phyloP scores from a whole-genome alignment of 1,140 invertebrate genomes.

The Ptiloglossa arizonensis region DNA sequence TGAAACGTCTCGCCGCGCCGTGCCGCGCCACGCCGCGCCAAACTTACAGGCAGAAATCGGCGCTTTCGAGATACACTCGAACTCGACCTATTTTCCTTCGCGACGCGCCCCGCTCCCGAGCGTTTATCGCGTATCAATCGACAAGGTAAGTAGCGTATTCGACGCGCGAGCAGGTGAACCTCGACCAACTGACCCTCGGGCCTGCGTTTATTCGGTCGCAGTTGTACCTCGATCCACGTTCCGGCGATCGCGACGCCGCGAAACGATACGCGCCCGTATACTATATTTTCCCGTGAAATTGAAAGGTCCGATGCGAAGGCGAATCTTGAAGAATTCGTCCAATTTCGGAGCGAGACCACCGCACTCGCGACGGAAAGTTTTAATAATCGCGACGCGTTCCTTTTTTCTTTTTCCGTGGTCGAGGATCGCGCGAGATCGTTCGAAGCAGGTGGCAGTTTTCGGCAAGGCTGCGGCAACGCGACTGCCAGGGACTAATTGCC shows the following conservation, averaged over 20 bases:
- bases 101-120: slow-evolving; percentile 18
- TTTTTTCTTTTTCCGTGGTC: background rate
- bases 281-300: background rate
- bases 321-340: background rate
- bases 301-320: background rate
- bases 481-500: slow-evolving; percentile 63
- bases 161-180: slow-evolving; percentile 47
- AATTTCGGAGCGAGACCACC: background rate
- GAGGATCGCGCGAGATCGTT: background rate
- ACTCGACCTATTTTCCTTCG: slow-evolving; percentile 32
- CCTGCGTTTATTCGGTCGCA: slow-evolving; percentile 38
- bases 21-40: background rate
- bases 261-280: background rate
- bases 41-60: slow-evolving; percentile 20
- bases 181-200: slow-evolving; percentile 2
- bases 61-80: slow-evolving; percentile 30
- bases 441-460: slow-evolving; percentile 35
- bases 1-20: background rate
- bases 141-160: slow-evolving; percentile 26
- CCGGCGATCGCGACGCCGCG: background rate
- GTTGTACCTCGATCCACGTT: slow-evolving; percentile 1
- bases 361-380: background rate
- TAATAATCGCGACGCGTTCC: no score
- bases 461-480: slow-evolving; percentile 1
- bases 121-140: slow-evolving; percentile 50